Evolutionary conservation across 2,113 vertebrate genomes (phyloP), one percentile per base, ranked within the genome.

Genomic region (Falco punctatus): DNA sequence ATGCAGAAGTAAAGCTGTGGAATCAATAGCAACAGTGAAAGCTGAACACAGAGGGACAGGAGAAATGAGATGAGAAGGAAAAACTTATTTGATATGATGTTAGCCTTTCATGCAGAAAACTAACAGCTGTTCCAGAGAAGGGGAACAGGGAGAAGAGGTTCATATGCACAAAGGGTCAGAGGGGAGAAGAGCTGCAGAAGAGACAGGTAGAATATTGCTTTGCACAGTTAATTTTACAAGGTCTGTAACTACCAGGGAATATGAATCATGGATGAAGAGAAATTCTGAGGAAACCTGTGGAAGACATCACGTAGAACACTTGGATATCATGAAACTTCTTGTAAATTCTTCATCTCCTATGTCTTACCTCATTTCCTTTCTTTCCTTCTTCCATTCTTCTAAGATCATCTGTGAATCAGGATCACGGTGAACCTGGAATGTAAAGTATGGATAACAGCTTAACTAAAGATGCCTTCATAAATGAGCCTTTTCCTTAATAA

Each of bases 301-400:
- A 80, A 82, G 10, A 40, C 5, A 59, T 3, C 46, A 23, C 32
- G 73, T 1, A 78, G 33, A 86, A 62, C 33, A 27, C 30, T 46
- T 33, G 12, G n/a, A 67, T 86, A 48, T 15, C 11, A 19, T 20
- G 15, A 90, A 67, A 18, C 11, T 17, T 6, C 54, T 10, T 54
- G 40, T 46, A 91, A 77, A 81, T 52, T 66, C 69, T 49, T 80
- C 14, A 19, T 80, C 5, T 54, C 27, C 38, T 9, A 0, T 11
- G 27, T 51, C 96, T 97, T 97, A 99, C 99, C 99, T 99, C 98
- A 99, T 98, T 85, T 98, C 98, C 77, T 99, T 99, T 86, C 99
- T 98, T 92, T 99, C 99, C 88, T 97, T 98, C 80, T 99, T 99
- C 99, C 99, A 99, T 81, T 99, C 98, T 91, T 98, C 98, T 42